phyloP scores from a whole-genome alignment of 1,140 invertebrate species.

The Andricus grossulariae region DNA sequence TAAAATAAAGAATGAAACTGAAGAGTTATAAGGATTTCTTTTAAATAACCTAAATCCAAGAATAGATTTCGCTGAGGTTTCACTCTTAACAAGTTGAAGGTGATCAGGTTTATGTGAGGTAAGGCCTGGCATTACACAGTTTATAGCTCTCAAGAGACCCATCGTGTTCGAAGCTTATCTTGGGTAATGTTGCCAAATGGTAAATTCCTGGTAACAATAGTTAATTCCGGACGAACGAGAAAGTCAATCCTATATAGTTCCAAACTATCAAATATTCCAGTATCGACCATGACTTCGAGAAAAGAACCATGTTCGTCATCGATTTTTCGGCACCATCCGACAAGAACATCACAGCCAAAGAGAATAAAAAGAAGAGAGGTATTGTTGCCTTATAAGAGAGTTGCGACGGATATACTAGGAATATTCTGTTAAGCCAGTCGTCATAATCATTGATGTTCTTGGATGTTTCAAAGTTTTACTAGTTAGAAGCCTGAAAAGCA shows the following conservation, averaged over 20 bases:
- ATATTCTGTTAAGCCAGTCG: too few relatives aligned
- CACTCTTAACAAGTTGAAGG: conserved; percentile 46
- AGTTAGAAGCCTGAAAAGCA: too few relatives aligned
- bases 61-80: conserved; percentile 56
- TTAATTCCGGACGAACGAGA: conserved; percentile 1
- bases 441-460: too few relatives aligned
- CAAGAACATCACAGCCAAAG: too few relatives aligned
- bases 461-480: too few relatives aligned
- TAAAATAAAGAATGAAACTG: too few relatives aligned
- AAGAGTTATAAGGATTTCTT: too few relatives aligned
- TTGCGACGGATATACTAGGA: too few relatives aligned
- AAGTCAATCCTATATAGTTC: neutral
- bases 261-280: neutral
- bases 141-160: conserved; percentile 48
- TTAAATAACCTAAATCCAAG: neutral
- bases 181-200: conserved; percentile 1
- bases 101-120: conserved; percentile 31
- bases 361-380: too few relatives aligned
- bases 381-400: too few relatives aligned
- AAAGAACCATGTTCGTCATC: too few relatives aligned
- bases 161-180: conserved; percentile 35
- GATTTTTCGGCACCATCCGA: too few relatives aligned
- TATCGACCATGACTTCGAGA: neutral
- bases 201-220: conserved; percentile 1
- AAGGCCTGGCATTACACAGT: conserved; percentile 47